Percentiles rank a stretch among this genome's conserved stretches.
Evolutionary conservation across 2,797 vertebrate genomes (phyloP).

Genomic region (Alfaro cultratus): DNA sequence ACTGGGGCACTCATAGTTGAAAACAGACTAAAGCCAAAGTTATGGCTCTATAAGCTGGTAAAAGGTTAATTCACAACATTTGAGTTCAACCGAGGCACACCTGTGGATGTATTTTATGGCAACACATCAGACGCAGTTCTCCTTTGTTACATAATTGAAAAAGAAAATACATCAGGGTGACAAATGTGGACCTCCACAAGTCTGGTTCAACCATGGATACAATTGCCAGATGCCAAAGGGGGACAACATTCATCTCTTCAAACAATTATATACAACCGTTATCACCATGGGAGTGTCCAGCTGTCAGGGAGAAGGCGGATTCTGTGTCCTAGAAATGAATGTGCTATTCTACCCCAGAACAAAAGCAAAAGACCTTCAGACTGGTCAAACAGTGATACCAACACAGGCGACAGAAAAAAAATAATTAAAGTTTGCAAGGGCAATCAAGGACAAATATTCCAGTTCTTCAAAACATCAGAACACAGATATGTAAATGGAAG

Average conservation of each 20-base stretch:
- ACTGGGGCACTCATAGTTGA: slow-evolving; percentile 17
- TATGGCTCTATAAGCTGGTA: neutral
- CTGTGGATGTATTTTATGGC: neutral
- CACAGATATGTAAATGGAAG: neutral
- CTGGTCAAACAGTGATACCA: neutral
- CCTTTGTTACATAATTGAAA: neutral
- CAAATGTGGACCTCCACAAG: neutral
- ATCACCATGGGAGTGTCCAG: neutral
- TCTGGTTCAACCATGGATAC: neutral
- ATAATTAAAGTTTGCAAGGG: neutral
- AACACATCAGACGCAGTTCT: neutral
- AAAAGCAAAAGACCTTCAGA: neutral
- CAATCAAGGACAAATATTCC: neutral
- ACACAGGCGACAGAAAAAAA: neutral
- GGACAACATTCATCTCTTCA: neutral
- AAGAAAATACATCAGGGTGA: neutral
- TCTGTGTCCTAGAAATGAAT: neutral
- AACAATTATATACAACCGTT: neutral
- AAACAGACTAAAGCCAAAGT: neutral
- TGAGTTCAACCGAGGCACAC: neutral
- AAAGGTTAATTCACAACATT: neutral
- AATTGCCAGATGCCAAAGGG: neutral
- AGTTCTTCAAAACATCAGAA: neutral
- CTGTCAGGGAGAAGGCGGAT: neutral
- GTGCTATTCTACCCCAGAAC: neutral